Evolutionary conservation across 2,113 vertebrate genomes (phyloP).

Genomic region (Etheostoma cragini): DNA sequence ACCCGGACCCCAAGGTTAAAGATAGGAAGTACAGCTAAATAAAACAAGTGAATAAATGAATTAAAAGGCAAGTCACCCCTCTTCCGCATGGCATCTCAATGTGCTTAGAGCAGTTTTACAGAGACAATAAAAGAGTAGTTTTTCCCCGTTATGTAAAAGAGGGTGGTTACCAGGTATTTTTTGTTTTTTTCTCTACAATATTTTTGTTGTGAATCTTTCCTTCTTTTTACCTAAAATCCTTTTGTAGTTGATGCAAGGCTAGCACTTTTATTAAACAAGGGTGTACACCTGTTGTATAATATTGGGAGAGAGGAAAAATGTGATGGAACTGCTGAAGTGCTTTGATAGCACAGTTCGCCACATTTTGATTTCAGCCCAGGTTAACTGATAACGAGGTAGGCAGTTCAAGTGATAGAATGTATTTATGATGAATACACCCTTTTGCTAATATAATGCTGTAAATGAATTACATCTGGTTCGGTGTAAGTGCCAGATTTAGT

Average conservation of each 20-base stretch:
- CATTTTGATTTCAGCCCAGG: slow-evolving; percentile 16
- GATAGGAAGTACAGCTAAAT: not conserved
- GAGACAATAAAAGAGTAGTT: not conserved
- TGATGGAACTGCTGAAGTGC: slow-evolving; percentile 7
- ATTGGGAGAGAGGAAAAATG: slow-evolving; percentile 12
- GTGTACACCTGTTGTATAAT: slow-evolving; percentile 4
- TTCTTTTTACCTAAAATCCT: not conserved
- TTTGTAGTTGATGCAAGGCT: not conserved
- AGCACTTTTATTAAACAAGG: not conserved
- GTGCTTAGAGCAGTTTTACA: not conserved
- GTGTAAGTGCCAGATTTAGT: not conserved
- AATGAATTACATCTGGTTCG: not conserved
- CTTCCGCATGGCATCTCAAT: not conserved
- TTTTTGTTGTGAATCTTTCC: not conserved
- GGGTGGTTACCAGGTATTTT: not conserved
- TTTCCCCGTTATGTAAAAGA: not conserved
- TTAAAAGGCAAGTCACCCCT: not conserved
- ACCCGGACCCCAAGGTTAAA: not conserved
- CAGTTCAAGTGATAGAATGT: not conserved
- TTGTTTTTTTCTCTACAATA: not conserved
- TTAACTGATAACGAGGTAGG: slow-evolving; percentile 22
- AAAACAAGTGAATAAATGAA: not conserved
- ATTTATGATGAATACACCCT: not conserved
- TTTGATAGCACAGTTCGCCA: not conserved
- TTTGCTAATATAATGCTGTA: not conserved